phyloP scores from a whole-genome alignment of 2,797 vertebrate genomes.

The Takifugu rubripes region DNA sequence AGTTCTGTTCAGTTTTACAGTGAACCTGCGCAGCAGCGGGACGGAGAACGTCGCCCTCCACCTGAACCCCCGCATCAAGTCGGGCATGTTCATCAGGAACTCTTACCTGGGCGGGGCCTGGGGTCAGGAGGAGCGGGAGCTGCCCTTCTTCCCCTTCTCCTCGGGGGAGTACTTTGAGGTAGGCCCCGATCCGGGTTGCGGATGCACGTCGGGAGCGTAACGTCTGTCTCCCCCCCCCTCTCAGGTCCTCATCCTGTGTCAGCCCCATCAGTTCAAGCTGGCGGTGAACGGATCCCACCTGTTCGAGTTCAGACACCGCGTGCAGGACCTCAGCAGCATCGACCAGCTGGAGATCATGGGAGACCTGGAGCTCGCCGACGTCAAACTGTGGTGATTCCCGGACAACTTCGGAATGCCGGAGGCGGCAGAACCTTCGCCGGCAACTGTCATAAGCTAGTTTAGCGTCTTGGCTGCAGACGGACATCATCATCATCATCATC shows the following conservation, averaged over 20 bases:
- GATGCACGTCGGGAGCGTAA: background rate
- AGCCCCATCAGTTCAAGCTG: conserved; percentile 86
- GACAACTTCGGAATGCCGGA: conserved; percentile 20
- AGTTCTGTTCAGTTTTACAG: conserved; percentile 74
- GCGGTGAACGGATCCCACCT: conserved; percentile 89
- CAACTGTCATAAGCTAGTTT: conserved; percentile 22
- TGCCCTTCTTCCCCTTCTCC: conserved; percentile 86
- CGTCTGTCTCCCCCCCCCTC: background rate
- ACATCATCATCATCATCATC: background rate
- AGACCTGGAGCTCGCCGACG: conserved; percentile 83
- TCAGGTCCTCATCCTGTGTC: conserved; percentile 90
- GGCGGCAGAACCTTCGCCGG: conserved; percentile 3
- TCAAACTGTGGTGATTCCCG: conserved; percentile 81
- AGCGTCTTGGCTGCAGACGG: conserved; percentile 21
- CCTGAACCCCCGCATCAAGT: conserved; percentile 87
- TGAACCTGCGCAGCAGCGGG: conserved; percentile 82
- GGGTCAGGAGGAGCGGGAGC: conserved; percentile 89
- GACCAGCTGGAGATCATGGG: conserved; percentile 83
- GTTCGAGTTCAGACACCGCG: conserved; percentile 90
- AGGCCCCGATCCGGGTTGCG: conserved; percentile 7
- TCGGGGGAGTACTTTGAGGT: conserved; percentile 97
- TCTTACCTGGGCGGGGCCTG: conserved; percentile 87
- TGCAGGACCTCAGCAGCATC: conserved; percentile 86
- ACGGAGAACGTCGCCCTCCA: conserved; percentile 89
- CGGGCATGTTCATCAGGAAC: conserved; percentile 85